phyloP scores from a whole-genome alignment of 2,888 invertebrate species.

The Monopis laevigella region DNA sequence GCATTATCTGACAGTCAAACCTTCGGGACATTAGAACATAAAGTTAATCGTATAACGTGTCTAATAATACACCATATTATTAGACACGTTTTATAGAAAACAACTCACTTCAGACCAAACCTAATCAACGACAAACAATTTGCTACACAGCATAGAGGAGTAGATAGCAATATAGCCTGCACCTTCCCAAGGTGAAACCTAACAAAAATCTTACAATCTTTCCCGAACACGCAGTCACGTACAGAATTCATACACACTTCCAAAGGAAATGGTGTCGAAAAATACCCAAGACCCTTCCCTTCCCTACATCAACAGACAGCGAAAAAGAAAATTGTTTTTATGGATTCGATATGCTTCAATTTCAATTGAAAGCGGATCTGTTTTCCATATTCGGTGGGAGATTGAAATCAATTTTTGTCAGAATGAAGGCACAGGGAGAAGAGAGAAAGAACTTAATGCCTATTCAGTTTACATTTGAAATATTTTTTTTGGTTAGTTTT shows the following conservation, averaged over 20 bases:
- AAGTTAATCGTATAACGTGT: no score
- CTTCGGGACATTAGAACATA: no score
- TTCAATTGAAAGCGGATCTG: constrained; percentile 49
- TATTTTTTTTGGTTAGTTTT: no score
- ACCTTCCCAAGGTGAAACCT: background rate
- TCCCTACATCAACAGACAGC: constrained; percentile 43
- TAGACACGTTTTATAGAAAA: no score
- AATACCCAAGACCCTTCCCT: constrained; percentile 31
- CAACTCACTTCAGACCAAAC: no score
- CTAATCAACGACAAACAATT: no score
- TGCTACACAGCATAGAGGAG: no score
- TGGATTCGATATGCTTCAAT: constrained; percentile 60
- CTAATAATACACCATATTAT: no score
- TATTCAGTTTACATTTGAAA: constrained; percentile 3
- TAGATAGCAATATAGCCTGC: no score
- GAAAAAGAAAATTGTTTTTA: constrained; percentile 58
- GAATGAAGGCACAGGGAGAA: constrained; percentile 31
- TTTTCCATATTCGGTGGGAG: constrained; percentile 40
- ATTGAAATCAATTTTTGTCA: constrained; percentile 47
- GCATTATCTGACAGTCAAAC: no score
- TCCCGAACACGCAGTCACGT: constrained; percentile 43
- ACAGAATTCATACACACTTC: constrained; percentile 39
- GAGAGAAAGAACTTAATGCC: constrained; percentile 17
- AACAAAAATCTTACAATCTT: constrained; percentile 27
- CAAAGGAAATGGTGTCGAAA: constrained; percentile 41